Evolutionary conservation across 2,888 invertebrate genomes (phyloP), one percentile per base, ranked within the genome.

Genomic region (Barypeithes pellucidus): DNA sequence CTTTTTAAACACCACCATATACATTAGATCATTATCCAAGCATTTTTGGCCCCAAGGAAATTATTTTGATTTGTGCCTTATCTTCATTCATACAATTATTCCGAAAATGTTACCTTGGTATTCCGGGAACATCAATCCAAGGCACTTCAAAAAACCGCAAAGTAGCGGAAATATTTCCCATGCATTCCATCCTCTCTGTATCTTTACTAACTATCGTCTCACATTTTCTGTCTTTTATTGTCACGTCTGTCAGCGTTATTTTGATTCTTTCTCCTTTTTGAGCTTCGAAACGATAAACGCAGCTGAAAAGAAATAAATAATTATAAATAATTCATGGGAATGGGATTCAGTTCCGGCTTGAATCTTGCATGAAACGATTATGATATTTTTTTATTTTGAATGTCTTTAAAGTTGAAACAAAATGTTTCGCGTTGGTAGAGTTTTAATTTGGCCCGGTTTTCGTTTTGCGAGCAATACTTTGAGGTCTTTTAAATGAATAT

Each of bases 261-360:
- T 93, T 91, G 59, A 96, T 91, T 59, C 93, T 90, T 84, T 96
- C 95, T 59, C 94, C 94, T 63, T 92, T 91, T 81, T 93, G 93
- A 0, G 93, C 95, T 86, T 95, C 95, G 83, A 96, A 96, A 57
- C 95, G 93, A 85, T 96, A 96, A 54, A 93, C 90, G 86, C 97
- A 97, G 81, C 93, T 94, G 88, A 61, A 88, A 87, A 12, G 39
- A 39, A 36, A 29, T 11, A 33, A 68, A 47, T 24, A 45, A 36
- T 18, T 0, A 29, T 63, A 12, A 33, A 24, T 24, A 50, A 50
- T 33, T 50, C 39, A 11, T 39, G 39, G 2, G 8, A 9, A 12
- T n/a, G 41, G 14, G 14, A 4, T 41, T 41, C 41, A 41, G 41
- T 41, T 14, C 5, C 5, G 8, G 36, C 36, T 2, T 33, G 33